phyloP scores from a whole-genome alignment of 2,888 invertebrate genomes.

The Tachina lurida region DNA sequence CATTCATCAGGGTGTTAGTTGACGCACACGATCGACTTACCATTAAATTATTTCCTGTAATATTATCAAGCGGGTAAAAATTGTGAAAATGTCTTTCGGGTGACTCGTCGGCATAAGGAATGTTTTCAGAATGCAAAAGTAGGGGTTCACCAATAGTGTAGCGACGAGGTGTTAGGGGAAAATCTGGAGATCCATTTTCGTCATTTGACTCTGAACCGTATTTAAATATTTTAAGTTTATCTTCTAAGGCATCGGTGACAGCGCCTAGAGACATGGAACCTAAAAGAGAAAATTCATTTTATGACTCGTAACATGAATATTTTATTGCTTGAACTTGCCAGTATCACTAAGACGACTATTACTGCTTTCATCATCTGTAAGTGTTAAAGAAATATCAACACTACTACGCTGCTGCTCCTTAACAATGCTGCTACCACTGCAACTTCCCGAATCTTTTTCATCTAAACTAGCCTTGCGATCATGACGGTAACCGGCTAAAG shows the following conservation, averaged over 20 bases:
- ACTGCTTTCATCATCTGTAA: conserved; percentile 82
- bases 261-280: conserved; percentile 93
- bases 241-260: conserved; percentile 92
- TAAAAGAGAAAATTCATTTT: conserved; percentile 14
- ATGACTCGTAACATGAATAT: neutral
- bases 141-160: conserved; percentile 81
- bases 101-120: conserved; percentile 89
- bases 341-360: conserved; percentile 81
- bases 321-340: conserved; percentile 75
- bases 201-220: conserved; percentile 86
- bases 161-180: conserved; percentile 78
- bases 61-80: conserved; percentile 76
- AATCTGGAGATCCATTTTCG: conserved; percentile 83
- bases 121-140: conserved; percentile 84
- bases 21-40: conserved; percentile 79
- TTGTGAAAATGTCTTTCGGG: conserved; percentile 84
- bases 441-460: conserved; percentile 79
- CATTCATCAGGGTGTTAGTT: conserved; percentile 70
- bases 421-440: conserved; percentile 74
- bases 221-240: conserved; percentile 61
- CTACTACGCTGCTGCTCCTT: conserved; percentile 79
- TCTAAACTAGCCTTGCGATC: conserved; percentile 79
- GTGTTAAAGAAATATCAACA: conserved; percentile 80
- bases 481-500: conserved; percentile 71
- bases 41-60: conserved; percentile 75